These are phyloP conservation scores for Hydrophis major DNA, from an alignment of 2,797 vertebrate genomes.

Conservation along the genomic window DNA sequence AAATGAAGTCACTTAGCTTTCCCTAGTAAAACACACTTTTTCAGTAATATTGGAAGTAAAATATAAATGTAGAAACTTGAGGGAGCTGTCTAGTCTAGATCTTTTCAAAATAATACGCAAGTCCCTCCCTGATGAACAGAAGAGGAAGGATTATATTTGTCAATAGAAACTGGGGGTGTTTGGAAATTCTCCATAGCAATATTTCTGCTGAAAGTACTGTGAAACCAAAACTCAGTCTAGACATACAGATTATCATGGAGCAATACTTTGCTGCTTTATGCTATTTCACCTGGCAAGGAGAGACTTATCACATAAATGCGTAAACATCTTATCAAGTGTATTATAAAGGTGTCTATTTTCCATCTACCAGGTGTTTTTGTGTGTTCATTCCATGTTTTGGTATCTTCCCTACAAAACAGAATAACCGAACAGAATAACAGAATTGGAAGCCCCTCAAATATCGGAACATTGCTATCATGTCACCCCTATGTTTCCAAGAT, in stretches of 20 bases:
- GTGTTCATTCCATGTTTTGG: background rate
- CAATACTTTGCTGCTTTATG: background rate
- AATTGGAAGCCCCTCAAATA: too few species aligned
- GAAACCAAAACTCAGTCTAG: conserved; percentile 36
- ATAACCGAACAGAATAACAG: background rate
- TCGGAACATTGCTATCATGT: background rate
- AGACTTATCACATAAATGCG: background rate
- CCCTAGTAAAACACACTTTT: conserved; percentile 51
- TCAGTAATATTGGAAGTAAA: conserved; percentile 39
- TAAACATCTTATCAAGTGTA: too few species aligned
- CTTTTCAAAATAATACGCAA: conserved; percentile 61
- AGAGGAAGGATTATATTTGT: conserved; percentile 55
- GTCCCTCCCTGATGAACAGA: conserved; percentile 54
- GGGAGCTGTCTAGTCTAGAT: conserved; percentile 41
- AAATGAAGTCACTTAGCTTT: conserved; percentile 44
- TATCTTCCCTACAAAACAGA: background rate
- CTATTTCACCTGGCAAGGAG: background rate
- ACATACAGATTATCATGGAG: background rate
- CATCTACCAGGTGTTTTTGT: background rate
- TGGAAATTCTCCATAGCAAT: conserved; percentile 48
- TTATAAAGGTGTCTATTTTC: background rate
- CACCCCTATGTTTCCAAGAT: background rate
- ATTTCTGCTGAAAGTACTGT: conserved; percentile 54
- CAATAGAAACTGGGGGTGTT: conserved; percentile 62
- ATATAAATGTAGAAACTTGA: conserved; percentile 46